Base-by-base conservation (phyloP, 2,113 vertebrate genomes). In the Thamnaconus septentrionalis region DNA sequence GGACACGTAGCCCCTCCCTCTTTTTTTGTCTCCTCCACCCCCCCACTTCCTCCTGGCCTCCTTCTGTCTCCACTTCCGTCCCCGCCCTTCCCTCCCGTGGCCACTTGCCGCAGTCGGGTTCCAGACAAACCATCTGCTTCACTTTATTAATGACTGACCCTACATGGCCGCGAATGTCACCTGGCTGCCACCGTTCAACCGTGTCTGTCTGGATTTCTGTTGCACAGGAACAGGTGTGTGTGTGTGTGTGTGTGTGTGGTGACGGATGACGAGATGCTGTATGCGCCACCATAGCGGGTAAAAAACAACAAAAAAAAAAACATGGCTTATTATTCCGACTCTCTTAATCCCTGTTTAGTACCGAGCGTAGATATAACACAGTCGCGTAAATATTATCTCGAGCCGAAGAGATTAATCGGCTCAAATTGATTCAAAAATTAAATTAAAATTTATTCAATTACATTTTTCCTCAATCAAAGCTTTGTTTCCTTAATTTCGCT, bases 111-210 rank as follows among this genome's bases (percentile, higher is more conserved):
- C 82, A 85, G 76, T 90, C 82, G 85, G 86, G 84, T 70, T 85
- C 81, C 82, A 86, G 82, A 90, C 87, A 85, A 88, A 88, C 88
- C 88, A 90, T 89, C 88, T 90, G 88, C 78, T 86, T 76, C 84
- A 71, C 84, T 88, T 88, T 90, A 90, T 90, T 89, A 90, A 90
- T 85, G 84, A 89, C 85, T 82, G 84, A 89, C 88, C 87, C 87
- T 81, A 83, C 76, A 79, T 60, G 81, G 75, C 84, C 79, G 64
- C 67, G 75, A 31, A 81, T 63, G 77, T 79, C 72, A 56, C 79
- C 76, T 73, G 49, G 73, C 75, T 87, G 76, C 81, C 80, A 84
- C 78, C 72, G 12, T 74, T 76, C 53, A 46, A 31, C 66, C 76
- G 62, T 66, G 78, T 72, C 55, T 66, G 55, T 61, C 54, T 66